Conservation (phyloP, 2,797 vertebrate species). For the Chrysocyon brachyurus region DNA sequence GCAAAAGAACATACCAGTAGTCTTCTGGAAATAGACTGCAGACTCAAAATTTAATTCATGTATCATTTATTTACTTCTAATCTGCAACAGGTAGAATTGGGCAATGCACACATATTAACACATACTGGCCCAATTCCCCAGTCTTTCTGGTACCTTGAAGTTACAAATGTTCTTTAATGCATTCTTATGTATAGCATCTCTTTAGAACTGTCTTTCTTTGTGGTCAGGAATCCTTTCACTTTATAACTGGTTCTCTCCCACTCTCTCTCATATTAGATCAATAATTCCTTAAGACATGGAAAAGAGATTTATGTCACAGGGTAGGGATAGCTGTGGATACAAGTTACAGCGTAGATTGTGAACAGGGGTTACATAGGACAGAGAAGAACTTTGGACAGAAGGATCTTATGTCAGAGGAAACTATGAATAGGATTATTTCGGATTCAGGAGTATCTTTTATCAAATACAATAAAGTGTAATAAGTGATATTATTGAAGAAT, state of each 20-base stretch:
- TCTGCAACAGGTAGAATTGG: neutral
- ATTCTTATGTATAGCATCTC: neutral
- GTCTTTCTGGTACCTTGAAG: neutral
- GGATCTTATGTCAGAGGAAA: neutral
- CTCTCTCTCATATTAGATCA: neutral
- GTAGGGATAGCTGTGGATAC: neutral
- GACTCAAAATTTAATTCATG: neutral
- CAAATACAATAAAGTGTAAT: neutral
- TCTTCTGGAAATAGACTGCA: neutral
- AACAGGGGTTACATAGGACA: neutral
- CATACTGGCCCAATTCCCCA: neutral
- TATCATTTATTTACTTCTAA: neutral
- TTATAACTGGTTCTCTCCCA: neutral
- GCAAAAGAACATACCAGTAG: neutral
- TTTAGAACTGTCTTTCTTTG: neutral
- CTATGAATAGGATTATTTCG: neutral
- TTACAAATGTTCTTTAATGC: neutral
- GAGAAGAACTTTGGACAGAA: neutral
- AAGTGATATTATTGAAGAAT: neutral
- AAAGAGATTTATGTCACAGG: neutral
- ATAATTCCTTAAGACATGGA: neutral
- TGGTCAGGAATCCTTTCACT: neutral
- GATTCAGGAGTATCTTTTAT: neutral
- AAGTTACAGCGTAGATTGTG: neutral
- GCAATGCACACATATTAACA: neutral